Base-by-base conservation (phyloP, 2,888 invertebrate genomes). In the Deilephila elpenor region DNA sequence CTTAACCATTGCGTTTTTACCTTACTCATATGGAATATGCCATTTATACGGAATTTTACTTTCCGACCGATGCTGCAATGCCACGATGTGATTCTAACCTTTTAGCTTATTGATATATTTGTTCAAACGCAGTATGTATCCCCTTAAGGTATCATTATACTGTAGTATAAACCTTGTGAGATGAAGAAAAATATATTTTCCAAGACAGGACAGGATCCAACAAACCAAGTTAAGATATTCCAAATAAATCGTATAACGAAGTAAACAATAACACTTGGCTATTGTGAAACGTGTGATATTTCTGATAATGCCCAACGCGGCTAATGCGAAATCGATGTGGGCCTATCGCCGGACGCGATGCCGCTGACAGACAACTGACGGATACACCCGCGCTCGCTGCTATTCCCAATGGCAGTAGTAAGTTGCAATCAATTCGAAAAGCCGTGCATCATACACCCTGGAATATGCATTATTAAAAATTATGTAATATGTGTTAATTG, bases 271-370 rank as follows among this genome's bases (percentile, higher is more conserved):
- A 51, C 44, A 44, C 37, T 64, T 11, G n/a, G 14, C 44, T 14
- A 44, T 44, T 25, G 20, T 11, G 11, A 67, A 67, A 67, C 44
- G 20, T 44, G 51, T 44, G 51, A 67, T 60, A 37, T 29, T 51
- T 80, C 79, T 82, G 84, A 83, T 84, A 84, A 82, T 82, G 83
- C 85, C 81, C 84, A 87, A 85, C 83, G 83, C 84, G 81, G 85
- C 87, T 91, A 91, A 91, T 91, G 91, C 79, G 87, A 91, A 90
- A 91, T 91, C 91, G 90, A 91, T 91, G 82, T 56, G 72, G 56
- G 72, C 70, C 44, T 53, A 34, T 62, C 72, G 62, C 73, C 70
- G 74, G 74, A 70, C 70, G 72, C 59, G 74, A 70, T 37, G 70
- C 37, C 56, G 37, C 29, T 37, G 70, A 60, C 73, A 70, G 70